phyloP scores from a whole-genome alignment of 2,888 invertebrate genomes.

The Watsonalla binaria region DNA sequence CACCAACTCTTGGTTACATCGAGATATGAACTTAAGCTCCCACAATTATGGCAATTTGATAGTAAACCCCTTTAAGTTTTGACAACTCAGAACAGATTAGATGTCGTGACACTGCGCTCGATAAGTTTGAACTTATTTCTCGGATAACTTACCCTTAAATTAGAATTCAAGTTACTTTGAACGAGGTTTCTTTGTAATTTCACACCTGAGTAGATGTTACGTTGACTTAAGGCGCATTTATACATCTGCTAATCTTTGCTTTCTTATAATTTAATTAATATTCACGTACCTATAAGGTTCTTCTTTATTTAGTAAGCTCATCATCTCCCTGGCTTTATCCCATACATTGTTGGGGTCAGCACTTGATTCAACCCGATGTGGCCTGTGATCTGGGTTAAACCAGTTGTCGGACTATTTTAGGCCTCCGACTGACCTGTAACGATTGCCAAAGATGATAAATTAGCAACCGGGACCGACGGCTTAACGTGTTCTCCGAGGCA shows the following conservation, averaged over 20 bases:
- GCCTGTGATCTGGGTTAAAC: too few relatives aligned
- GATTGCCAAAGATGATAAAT: too few relatives aligned
- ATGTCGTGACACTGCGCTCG: constrained; percentile 33
- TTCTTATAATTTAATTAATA: not conserved
- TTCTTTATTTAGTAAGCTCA: too few relatives aligned
- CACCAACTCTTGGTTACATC: constrained; percentile 41
- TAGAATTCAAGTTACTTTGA: constrained; percentile 37
- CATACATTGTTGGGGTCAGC: too few relatives aligned
- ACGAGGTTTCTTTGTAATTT: constrained; percentile 19
- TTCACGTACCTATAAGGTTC: not conserved
- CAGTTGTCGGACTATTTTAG: too few relatives aligned
- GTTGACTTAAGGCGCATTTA: not conserved
- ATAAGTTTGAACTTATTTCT: constrained; percentile 31
- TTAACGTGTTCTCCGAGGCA: too few relatives aligned
- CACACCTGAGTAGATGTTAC: constrained; percentile 13
- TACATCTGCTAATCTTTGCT: not conserved
- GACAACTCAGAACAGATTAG: constrained; percentile 45
- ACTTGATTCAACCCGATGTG: too few relatives aligned
- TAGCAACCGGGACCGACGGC: too few relatives aligned
- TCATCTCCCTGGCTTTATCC: too few relatives aligned
- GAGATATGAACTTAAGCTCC: constrained; percentile 52
- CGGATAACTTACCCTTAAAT: constrained; percentile 26
- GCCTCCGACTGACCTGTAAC: too few relatives aligned
- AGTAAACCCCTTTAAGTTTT: constrained; percentile 41
- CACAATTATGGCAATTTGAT: constrained; percentile 59